Evolutionary conservation across 2,888 invertebrate genomes (phyloP).

Genomic region (Callyntrura guangdongensis): DNA sequence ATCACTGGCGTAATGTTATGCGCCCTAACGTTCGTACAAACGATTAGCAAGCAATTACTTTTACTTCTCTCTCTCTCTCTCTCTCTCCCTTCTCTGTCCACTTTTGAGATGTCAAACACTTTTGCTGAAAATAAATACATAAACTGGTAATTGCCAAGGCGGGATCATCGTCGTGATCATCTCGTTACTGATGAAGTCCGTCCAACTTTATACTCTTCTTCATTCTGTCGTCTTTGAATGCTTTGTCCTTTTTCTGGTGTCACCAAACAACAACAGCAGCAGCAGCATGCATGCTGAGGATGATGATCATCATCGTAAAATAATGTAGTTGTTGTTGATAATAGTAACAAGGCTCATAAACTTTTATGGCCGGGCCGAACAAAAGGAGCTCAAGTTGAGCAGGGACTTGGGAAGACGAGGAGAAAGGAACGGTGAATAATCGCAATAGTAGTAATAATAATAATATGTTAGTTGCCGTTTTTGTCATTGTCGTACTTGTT

Average conservation of each 20-base stretch:
- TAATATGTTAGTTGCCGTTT: slow-evolving; percentile 41
- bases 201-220: no score
- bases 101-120: slow-evolving; percentile 35
- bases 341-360: slow-evolving; percentile 56
- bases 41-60: no score
- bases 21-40: no score
- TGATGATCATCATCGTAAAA: slow-evolving; percentile 53
- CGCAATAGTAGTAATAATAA: no score
- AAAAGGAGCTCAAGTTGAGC: slow-evolving; percentile 40
- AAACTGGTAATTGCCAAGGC: slow-evolving; percentile 46
- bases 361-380: slow-evolving; percentile 49
- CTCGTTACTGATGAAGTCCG: no score
- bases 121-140: slow-evolving; percentile 42
- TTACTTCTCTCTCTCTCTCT: no score
- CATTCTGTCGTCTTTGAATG: not conserved
- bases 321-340: slow-evolving; percentile 27
- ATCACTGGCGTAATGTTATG: no score
- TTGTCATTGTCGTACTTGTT: no score
- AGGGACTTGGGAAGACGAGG: no score
- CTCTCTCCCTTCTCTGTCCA: slow-evolving; percentile 31
- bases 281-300: no score
- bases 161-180: slow-evolving; percentile 44
- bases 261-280: no score
- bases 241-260: not conserved
- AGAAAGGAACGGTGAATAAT: slow-evolving; percentile 31